Evolutionary conservation across 2,888 invertebrate species (phyloP), one percentile per base, ranked within the genome.

Genomic region (Lasius platythorax): DNA sequence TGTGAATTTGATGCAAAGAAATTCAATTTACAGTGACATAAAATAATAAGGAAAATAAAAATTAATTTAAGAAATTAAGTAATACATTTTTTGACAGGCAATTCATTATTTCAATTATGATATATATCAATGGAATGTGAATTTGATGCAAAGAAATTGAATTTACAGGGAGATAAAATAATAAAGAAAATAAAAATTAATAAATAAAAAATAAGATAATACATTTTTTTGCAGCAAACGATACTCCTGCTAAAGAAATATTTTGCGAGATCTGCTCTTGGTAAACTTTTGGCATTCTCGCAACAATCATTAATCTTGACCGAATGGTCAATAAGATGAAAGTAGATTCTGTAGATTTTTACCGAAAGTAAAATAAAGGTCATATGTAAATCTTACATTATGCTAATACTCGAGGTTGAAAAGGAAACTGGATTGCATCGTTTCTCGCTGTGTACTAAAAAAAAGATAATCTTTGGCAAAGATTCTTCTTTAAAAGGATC

Each of bases 301-400:
- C 63, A 30, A 64, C 23, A 9, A 15, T 66, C 28, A 53, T 76
- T 67, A 67, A 56, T 76, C 53, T 40, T 37, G 11, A 5, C 11
- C 18, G 23, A 28, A 67, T 12, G 37, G 28, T 53, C 40, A 23
- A 12, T n/a, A 30, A 68, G 9, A 6, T 12, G 2, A 43, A 58
- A 58, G 23, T 23, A 5, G 43, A 68, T 68, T 78, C 3, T 8
- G 53, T 53, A 23, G 30, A 70, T 70, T 23, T 23, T 23, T 58
- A 70, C 18, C 11, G 23, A 70, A 79, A 58, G 23, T 46, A 9
- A 72, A 43, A 3, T 40, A n/a, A 46, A 70, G 58, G 23, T 43
- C 30, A 23, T 30, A 9, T 43, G 9, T 70, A 58, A 79, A 46
- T 33, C 6, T 18, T 37, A 33, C n/a, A 2, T 73, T 72, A 79